phyloP scores from a whole-genome alignment of 2,888 invertebrate species.

The Andricus curvator region DNA sequence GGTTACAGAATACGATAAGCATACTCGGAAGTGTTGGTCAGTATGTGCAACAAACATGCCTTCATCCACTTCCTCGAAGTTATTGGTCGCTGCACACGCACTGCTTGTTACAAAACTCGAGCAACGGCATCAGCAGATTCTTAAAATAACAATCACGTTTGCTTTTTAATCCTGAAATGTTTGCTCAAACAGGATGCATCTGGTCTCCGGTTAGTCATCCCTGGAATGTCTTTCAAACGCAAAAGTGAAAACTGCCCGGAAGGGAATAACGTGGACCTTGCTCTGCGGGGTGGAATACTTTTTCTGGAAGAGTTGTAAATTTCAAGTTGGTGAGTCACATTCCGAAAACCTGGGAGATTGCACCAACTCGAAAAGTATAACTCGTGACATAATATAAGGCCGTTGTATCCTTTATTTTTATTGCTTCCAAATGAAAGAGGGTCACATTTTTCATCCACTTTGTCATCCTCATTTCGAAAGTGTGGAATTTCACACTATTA shows the following conservation, averaged over 20 bases:
- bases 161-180: neutral
- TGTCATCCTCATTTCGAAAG: neutral
- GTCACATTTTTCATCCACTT: neutral
- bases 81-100: neutral
- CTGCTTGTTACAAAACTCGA: neutral
- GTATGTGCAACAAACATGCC: neutral
- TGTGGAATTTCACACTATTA: neutral
- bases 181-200: conserved; percentile 14
- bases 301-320: conserved; percentile 6
- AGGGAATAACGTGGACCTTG: neutral
- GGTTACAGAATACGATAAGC: conserved; percentile 1
- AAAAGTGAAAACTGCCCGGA: neutral
- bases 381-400: neutral
- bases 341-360: neutral
- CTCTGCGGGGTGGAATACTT: conserved; percentile 9
- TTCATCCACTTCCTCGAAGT: conserved; percentile 16
- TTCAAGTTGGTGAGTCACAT: conserved; percentile 20
- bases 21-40: conserved; percentile 10
- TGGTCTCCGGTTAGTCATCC: conserved; percentile 1
- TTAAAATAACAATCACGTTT: neutral
- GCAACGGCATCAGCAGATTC: conserved; percentile 19
- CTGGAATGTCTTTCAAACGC: neutral
- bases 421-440: neutral
- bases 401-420: neutral
- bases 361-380: neutral